A percentile compares a stretch with the other conserved stretches of the same genome.
These are phyloP conservation scores for Arctopsyche grandis DNA, from an alignment of 1,140 invertebrate species.

Conservation along the genomic window DNA sequence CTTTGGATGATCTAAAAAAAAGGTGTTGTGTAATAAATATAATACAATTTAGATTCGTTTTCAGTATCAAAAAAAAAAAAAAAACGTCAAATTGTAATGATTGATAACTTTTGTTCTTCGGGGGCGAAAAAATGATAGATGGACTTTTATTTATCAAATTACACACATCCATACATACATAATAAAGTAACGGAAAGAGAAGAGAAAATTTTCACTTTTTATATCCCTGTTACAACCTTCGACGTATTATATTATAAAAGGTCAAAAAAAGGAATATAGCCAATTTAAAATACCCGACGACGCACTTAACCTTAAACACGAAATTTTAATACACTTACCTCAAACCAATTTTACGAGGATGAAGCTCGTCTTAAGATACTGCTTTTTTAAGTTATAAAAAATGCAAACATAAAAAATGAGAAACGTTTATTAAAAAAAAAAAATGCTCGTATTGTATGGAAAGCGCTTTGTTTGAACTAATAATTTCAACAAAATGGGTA, in stretches of 20 bases:
- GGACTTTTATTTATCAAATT: not conserved
- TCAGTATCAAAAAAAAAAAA: too few species aligned
- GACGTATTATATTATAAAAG: not conserved
- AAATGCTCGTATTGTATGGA: too few species aligned
- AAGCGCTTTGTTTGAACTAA: too few species aligned
- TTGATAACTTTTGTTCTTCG: constrained; percentile 6
- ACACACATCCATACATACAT: too few species aligned
- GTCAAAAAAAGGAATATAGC: constrained; percentile 2
- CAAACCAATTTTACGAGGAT: not conserved
- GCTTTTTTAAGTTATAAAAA: too few species aligned
- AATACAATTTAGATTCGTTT: too few species aligned
- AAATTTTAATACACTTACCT: constrained; percentile 13
- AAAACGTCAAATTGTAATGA: not conserved
- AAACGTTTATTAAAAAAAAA: too few species aligned
- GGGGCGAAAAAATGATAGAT: constrained; percentile 1
- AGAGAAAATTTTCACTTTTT: not conserved
- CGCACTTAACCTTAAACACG: not conserved
- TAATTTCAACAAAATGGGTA: too few species aligned
- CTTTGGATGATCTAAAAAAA: too few species aligned
- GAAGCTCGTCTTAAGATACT: too few species aligned
- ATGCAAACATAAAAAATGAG: too few species aligned
- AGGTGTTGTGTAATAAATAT: too few species aligned
- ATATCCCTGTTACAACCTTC: not conserved
- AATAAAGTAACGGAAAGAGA: not conserved
- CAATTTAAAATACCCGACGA: constrained; percentile 1